phyloP scores from a whole-genome alignment of 2,797 vertebrate genomes.

The Pseudochromis fuscus region DNA sequence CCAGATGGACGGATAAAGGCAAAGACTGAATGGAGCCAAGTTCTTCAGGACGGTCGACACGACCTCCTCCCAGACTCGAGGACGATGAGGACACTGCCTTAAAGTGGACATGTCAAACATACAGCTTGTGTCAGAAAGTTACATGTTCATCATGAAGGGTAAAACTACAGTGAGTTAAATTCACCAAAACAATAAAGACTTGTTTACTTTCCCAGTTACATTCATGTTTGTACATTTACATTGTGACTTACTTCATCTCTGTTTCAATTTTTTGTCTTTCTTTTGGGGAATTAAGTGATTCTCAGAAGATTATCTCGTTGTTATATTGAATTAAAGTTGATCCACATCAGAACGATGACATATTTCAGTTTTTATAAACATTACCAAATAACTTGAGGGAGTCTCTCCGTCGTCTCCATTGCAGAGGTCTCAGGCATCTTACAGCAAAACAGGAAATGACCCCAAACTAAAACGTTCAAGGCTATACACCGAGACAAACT shows the following conservation, averaged over 20 bases:
- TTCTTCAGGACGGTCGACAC: constrained; percentile 21
- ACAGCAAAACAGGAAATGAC: constrained; percentile 62
- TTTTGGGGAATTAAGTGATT: neutral
- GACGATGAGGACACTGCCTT: constrained; percentile 11
- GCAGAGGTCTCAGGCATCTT: neutral
- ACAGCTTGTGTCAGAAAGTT: constrained; percentile 12
- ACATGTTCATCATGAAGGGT: constrained; percentile 2
- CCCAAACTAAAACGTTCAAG: constrained; percentile 2
- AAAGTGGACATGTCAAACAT: constrained; percentile 3
- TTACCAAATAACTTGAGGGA: constrained; percentile 39
- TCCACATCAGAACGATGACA: neutral
- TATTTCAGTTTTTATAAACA: constrained; percentile 3
- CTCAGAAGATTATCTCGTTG: neutral
- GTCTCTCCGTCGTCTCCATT: constrained; percentile 4
- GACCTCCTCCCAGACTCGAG: constrained; percentile 23
- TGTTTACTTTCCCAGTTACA: neutral
- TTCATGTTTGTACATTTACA: neutral
- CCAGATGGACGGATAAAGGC: constrained; percentile 23
- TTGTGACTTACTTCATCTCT: neutral
- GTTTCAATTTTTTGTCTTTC: neutral
- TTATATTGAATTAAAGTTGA: neutral
- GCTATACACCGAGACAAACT: constrained; percentile 15
- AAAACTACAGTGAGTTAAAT: neutral
- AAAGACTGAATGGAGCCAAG: constrained; percentile 4
- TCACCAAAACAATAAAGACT: neutral